phyloP scores from a whole-genome alignment of 1,140 invertebrate species.

The Brachionus rotundiformis region DNA sequence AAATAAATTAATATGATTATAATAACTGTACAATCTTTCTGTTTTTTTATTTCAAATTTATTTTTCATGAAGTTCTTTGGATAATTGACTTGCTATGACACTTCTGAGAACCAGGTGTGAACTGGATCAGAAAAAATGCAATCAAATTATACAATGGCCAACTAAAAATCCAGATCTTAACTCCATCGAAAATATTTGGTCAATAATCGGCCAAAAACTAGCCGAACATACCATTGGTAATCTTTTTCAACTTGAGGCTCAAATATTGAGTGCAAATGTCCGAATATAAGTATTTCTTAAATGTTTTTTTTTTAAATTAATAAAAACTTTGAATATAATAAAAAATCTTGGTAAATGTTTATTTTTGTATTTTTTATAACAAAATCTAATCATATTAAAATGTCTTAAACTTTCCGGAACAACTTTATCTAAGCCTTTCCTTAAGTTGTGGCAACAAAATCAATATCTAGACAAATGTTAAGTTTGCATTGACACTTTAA shows the following conservation, averaged over 20 bases:
- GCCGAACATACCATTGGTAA: neutral
- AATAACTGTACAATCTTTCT: no score
- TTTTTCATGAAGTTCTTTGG: no score
- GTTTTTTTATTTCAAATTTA: no score
- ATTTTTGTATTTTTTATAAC: no score
- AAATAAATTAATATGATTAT: no score
- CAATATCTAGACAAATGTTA: neutral
- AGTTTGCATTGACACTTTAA: neutral
- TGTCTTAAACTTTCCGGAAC: no score
- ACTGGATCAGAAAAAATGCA: slow-evolving; percentile 52
- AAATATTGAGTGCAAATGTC: neutral
- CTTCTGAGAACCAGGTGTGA: no score
- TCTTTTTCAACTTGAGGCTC: slow-evolving; percentile 6
- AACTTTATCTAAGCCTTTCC: no score
- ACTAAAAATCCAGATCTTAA: slow-evolving; percentile 54
- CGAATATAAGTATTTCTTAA: neutral
- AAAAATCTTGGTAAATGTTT: neutral
- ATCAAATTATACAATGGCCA: slow-evolving; percentile 54
- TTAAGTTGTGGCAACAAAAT: neutral
- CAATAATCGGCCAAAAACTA: neutral
- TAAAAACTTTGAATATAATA: neutral
- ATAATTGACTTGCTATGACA: no score
- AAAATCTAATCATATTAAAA: no score
- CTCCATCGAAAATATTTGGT: slow-evolving; percentile 56
- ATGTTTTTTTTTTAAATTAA: neutral